These are phyloP conservation scores for Jaculus jaculus DNA, from an alignment of 2,113 vertebrate species.

Conservation along the genomic window DNA sequence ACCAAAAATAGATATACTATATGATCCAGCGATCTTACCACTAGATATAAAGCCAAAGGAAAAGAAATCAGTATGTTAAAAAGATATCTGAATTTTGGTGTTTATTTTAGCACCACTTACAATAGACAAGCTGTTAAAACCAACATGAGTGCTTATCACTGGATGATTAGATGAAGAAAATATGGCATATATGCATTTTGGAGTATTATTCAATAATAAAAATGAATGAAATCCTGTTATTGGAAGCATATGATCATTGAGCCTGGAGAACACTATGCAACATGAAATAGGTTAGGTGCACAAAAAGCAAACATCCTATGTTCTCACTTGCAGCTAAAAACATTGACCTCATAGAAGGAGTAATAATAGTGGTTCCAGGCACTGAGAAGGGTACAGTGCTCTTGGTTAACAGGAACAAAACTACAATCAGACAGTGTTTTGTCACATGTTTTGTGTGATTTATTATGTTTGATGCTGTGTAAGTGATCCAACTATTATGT, in stretches of 20 bases:
- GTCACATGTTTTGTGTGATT: too few species aligned
- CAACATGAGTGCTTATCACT: not conserved
- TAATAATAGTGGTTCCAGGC: too few species aligned
- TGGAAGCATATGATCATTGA: not conserved
- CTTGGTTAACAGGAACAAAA: not conserved
- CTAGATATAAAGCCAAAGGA: not conserved
- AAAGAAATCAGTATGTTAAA: not conserved
- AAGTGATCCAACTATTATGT: not conserved
- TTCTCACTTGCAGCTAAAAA: not conserved
- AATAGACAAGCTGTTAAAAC: not conserved
- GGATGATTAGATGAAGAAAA: not conserved
- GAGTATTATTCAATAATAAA: not conserved
- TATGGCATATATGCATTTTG: not conserved
- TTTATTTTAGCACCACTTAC: not conserved
- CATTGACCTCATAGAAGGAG: not conserved
- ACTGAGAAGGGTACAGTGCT: too few species aligned
- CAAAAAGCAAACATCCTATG: not conserved
- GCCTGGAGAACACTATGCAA: not conserved
- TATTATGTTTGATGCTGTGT: too few species aligned
- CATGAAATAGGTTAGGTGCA: not conserved
- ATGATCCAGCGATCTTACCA: not conserved
- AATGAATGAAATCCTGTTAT: not conserved
- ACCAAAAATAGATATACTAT: not conserved
- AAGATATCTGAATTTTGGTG: not conserved
- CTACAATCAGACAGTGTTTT: not conserved